phyloP scores from a whole-genome alignment of 2,113 vertebrate species.

The Odobenus rosmarus region DNA sequence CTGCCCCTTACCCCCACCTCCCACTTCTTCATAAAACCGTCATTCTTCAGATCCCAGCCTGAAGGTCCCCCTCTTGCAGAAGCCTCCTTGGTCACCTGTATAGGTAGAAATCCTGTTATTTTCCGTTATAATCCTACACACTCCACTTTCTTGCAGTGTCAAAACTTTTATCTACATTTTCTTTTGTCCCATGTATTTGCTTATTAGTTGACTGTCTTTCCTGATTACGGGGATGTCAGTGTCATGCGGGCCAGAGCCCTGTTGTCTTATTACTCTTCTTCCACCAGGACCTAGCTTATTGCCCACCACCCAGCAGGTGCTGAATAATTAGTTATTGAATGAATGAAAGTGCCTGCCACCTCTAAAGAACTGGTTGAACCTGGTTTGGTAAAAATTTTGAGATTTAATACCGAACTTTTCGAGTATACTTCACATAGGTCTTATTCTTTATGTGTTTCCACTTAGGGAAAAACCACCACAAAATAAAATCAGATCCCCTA shows the following conservation, averaged over 20 bases:
- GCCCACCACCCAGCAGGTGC: neutral
- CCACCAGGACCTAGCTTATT: neutral
- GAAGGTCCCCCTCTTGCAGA: neutral
- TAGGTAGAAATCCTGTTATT: neutral
- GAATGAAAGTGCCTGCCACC: neutral
- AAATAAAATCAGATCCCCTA: neutral
- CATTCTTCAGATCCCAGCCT: neutral
- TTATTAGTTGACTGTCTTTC: neutral
- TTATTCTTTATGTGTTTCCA: neutral
- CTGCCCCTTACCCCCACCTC: neutral
- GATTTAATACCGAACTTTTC: neutral
- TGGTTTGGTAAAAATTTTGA: neutral
- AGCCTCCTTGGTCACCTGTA: neutral
- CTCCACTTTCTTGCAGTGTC: neutral
- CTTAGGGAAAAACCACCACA: neutral
- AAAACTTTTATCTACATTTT: neutral
- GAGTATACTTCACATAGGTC: neutral
- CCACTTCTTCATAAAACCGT: neutral
- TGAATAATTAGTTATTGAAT: neutral
- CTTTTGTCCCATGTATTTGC: neutral
- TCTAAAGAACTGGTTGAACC: neutral
- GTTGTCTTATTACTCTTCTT: neutral
- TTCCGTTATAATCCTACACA: neutral
- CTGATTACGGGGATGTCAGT: neutral
- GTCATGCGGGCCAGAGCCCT: neutral